Evolutionary conservation across 2,888 invertebrate species (phyloP).

Genomic region (Eubasilissa splendida): DNA sequence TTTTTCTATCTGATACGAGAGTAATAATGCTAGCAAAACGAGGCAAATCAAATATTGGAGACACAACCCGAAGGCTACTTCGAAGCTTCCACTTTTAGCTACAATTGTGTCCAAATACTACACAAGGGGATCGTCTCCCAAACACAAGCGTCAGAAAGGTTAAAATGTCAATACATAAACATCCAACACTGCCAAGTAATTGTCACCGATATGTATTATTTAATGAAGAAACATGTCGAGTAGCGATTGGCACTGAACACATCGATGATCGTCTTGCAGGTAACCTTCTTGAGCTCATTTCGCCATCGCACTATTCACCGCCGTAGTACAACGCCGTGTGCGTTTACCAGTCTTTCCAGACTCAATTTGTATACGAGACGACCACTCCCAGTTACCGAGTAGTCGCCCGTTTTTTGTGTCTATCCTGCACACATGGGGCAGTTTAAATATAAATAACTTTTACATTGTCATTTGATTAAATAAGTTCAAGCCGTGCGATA

Average conservation of each 20-base stretch:
- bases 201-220: slow-evolving; percentile 11
- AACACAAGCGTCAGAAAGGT: slow-evolving; percentile 16
- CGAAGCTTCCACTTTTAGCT: slow-evolving; percentile 2
- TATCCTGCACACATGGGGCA: slow-evolving; percentile 7
- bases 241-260: too few relatives aligned
- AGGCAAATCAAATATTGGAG: slow-evolving; percentile 18
- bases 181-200: background rate
- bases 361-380: background rate
- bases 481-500: background rate
- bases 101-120: slow-evolving; percentile 7
- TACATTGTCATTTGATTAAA: slow-evolving; percentile 17
- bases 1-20: background rate
- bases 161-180: slow-evolving; percentile 14
- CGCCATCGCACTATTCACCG: background rate
- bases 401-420: background rate
- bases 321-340: background rate
- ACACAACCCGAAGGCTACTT: background rate
- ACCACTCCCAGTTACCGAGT: background rate
- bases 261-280: too few relatives aligned
- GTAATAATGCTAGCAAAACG: slow-evolving; percentile 29
- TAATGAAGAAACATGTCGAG: background rate
- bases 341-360: too few relatives aligned
- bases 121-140: slow-evolving; percentile 8
- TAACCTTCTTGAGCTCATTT: too few relatives aligned
- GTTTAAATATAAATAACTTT: background rate